These are phyloP conservation scores for Cricetomys ansorgei DNA, from an alignment of 2,113 vertebrate species.

Conservation along the genomic window DNA sequence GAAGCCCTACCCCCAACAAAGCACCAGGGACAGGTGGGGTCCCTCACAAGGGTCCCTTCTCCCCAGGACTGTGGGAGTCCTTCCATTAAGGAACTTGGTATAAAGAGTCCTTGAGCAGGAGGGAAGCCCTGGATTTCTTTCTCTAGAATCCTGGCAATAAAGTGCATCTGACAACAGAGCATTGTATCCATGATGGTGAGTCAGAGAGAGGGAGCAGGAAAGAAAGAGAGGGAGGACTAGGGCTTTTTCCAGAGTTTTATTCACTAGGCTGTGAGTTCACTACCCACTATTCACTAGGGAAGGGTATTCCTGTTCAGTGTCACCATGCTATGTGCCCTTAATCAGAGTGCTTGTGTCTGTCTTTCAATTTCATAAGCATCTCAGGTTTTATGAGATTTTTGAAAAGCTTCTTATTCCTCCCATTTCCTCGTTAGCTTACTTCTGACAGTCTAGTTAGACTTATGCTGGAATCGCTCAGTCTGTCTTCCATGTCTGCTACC, in stretches of 20 bases:
- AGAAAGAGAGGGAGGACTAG: background rate
- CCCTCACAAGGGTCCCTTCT: background rate
- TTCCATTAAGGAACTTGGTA: background rate
- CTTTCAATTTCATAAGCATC: conserved; percentile 12
- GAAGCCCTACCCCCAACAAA: background rate
- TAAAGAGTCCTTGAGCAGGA: background rate
- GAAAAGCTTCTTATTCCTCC: background rate
- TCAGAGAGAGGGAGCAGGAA: background rate
- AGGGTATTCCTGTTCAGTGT: background rate
- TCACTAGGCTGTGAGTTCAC: too few species aligned
- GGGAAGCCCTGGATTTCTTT: background rate
- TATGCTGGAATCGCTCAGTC: background rate
- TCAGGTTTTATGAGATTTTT: background rate
- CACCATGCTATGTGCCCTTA: background rate
- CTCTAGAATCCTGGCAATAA: background rate
- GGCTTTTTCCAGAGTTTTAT: background rate
- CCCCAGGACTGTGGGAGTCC: background rate
- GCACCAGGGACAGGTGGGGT: background rate
- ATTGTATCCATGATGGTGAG: background rate
- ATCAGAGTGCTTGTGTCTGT: background rate
- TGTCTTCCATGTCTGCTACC: background rate
- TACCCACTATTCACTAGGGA: too few species aligned
- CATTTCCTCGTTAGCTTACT: background rate
- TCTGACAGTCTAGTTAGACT: background rate
- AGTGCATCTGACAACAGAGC: background rate